Conservation (phyloP, 1,140 invertebrate species). For the Cephus cinctus region DNA sequence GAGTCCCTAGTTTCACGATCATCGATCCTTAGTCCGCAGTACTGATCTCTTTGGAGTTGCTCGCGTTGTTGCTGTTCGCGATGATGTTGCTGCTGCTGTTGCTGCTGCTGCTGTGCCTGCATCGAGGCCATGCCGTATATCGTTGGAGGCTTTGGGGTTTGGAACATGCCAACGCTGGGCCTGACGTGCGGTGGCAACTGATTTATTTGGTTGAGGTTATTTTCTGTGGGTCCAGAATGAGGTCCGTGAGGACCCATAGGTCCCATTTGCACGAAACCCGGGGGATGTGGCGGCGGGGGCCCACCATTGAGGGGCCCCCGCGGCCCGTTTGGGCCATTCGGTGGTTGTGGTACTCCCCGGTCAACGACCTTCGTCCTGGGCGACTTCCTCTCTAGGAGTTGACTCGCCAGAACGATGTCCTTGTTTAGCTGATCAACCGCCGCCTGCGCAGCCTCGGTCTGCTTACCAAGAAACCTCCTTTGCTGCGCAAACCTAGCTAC, state of each 20-base stretch:
- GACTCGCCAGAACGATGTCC: slow-evolving; percentile 74
- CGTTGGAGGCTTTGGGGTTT: slow-evolving; percentile 73
- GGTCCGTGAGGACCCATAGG: slow-evolving; percentile 41
- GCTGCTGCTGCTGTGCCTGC: slow-evolving; percentile 64
- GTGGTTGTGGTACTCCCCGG: slow-evolving; percentile 55
- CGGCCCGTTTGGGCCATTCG: slow-evolving; percentile 50
- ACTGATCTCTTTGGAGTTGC: slow-evolving; percentile 64
- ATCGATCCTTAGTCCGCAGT: slow-evolving; percentile 59
- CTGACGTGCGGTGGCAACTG: slow-evolving; percentile 68
- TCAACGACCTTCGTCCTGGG: slow-evolving; percentile 78
- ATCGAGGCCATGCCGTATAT: slow-evolving; percentile 53
- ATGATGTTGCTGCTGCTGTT: slow-evolving; percentile 62
- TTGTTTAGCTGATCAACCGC: slow-evolving; percentile 80
- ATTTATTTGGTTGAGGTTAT: slow-evolving; percentile 63
- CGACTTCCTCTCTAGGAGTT: slow-evolving; percentile 80
- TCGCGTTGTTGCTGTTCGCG: slow-evolving; percentile 54
- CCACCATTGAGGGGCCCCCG: slow-evolving; percentile 52
- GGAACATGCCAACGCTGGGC: slow-evolving; percentile 72
- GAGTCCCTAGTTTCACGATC: slow-evolving; percentile 67
- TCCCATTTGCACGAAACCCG: slow-evolving; percentile 52
- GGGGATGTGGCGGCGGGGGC: slow-evolving; percentile 54
- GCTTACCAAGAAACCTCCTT: slow-evolving; percentile 71
- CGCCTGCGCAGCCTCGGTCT: slow-evolving; percentile 70
- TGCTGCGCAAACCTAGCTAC: slow-evolving; percentile 83
- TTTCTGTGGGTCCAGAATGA: slow-evolving; percentile 54